Evolutionary conservation across 2,113 vertebrate species (phyloP), one percentile per base, ranked within the genome.

Genomic region (Megaceryle maxima): DNA sequence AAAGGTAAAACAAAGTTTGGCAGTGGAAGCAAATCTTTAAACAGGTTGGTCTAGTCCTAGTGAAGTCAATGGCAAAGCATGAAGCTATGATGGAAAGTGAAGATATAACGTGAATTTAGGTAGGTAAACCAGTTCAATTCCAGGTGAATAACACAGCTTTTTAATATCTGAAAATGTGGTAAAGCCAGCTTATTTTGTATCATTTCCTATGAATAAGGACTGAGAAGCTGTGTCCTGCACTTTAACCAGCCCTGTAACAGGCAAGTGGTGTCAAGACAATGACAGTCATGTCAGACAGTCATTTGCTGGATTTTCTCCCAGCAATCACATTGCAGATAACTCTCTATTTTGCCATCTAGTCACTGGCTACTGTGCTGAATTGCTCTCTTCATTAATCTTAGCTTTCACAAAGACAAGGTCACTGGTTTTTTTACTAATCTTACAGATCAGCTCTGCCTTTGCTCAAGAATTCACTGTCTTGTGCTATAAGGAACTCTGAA

Each of bases 341-440:
- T 79, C 41, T 39, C 53, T 77, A 20, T 87, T 94, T 93, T 67
- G 21, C 68, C 33, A 33, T 72, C 69, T 88, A 46, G 87, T 75
- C 51, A 35, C 51, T 44, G 46, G 60, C 51, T 78, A 48, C 66
- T 51, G 10, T 21, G 39, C 43, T 67, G 80, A 86, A 62, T 46
- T 92, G 73, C 16, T 59, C 28, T 83, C 60, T 70, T 78, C 43
- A 56, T 83, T 75, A 94, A 88, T 75, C 64, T 83, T 60, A 87
- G 31, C 22, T 63, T 92, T 81, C n/a, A 11, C 18, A 44, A 15
- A 83, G 28, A 75, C 13, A 51, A 78, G 16, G 15, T 60, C 53
- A 64, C 21, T 29, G 15, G 1, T 53, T 86, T 76, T 92, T 77
- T 2, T 1, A n/a, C 41, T 31, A 12, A 11, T 43, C 37, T 78